These are phyloP conservation scores for Corvus cornix DNA, from an alignment of 2,113 vertebrate species.

Conservation along the genomic window DNA sequence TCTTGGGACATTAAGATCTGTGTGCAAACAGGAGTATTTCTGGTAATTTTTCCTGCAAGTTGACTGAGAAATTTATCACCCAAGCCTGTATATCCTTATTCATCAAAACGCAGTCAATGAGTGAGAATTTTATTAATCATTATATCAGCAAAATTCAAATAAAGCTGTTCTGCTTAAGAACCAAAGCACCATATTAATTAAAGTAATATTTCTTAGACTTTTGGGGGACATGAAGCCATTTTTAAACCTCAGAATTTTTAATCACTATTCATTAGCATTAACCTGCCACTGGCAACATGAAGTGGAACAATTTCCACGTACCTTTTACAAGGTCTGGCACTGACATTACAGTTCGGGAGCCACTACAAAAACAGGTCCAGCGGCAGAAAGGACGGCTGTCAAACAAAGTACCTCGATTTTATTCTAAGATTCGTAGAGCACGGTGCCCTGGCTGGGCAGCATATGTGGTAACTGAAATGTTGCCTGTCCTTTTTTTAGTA, in stretches of 20 bases:
- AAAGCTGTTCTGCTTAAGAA: constrained; percentile 8
- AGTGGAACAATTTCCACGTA: background rate
- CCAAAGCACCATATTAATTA: background rate
- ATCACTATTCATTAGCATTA: background rate
- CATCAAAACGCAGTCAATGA: background rate
- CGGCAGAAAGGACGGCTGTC: background rate
- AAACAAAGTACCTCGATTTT: background rate
- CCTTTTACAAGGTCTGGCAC: background rate
- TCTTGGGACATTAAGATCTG: background rate
- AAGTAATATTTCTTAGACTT: background rate
- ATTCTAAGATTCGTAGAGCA: background rate
- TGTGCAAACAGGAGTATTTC: background rate
- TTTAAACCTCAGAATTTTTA: background rate
- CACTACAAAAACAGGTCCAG: background rate
- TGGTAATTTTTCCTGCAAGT: background rate
- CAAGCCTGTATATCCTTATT: background rate
- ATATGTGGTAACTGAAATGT: fast-evolving
- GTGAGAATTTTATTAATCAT: background rate
- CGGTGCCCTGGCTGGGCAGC: background rate
- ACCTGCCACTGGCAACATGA: background rate
- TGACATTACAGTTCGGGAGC: background rate
- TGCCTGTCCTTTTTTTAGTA: background rate
- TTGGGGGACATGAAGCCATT: background rate
- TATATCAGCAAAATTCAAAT: constrained; percentile 16
- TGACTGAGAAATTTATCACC: background rate